A percentile compares a stretch with the other conserved stretches of the same genome.
Evolutionary conservation across 2,888 invertebrate species (phyloP).

Genomic region (Bombylius discolor): DNA sequence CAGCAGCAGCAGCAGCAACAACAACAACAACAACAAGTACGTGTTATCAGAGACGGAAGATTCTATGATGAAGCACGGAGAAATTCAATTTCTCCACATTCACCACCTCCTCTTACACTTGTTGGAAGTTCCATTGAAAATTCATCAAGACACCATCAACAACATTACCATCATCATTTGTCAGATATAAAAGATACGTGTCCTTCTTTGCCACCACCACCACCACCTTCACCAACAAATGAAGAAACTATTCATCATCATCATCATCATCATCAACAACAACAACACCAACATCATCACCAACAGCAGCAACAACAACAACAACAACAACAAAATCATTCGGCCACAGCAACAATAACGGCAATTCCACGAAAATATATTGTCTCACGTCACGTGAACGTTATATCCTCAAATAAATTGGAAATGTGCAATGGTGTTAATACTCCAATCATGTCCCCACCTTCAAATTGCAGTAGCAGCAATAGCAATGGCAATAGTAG

Average conservation of each 20-base stretch:
- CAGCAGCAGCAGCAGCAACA: slow-evolving; percentile 21
- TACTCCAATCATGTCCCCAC: slow-evolving; percentile 5
- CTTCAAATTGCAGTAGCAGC: neutral
- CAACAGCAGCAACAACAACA: slow-evolving; percentile 1
- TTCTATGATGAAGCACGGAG: slow-evolving; percentile 27
- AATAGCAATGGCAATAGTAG: neutral
- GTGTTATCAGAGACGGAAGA: slow-evolving; percentile 36
- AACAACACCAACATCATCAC: neutral
- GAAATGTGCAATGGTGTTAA: slow-evolving; percentile 3
- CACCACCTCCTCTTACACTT: slow-evolving; percentile 4
- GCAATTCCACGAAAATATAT: slow-evolving; percentile 28
- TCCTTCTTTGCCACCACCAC: neutral
- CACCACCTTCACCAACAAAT: neutral
- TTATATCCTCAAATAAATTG: slow-evolving; percentile 25
- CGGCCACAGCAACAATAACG: slow-evolving; percentile 9
- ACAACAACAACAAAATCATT: slow-evolving; percentile 12
- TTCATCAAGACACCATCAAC: slow-evolving; percentile 6
- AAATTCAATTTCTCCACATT: slow-evolving; percentile 13
- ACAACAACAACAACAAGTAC: slow-evolving; percentile 27
- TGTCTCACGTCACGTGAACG: slow-evolving; percentile 30
- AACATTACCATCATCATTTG: neutral
- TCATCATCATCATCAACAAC: neutral
- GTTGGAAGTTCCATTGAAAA: neutral
- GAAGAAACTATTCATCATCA: neutral
- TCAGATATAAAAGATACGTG: neutral